Conservation (phyloP, 2,797 vertebrate genomes). For the Pachyuromys duprasi region DNA sequence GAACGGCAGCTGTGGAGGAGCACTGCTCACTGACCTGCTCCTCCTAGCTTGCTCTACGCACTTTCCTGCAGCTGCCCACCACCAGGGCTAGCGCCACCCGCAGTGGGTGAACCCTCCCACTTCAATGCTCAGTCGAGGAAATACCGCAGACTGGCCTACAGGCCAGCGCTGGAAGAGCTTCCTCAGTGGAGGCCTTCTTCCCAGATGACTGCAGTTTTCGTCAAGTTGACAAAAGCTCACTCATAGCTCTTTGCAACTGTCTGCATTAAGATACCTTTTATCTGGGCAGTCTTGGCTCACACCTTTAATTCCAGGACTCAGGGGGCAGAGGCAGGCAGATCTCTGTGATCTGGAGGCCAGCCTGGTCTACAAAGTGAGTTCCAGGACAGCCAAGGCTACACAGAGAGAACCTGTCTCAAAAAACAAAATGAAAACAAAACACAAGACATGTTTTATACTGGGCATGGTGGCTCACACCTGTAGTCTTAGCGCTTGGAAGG, state of each 20-base stretch:
- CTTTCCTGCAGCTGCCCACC: too few relatives aligned
- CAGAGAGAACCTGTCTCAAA: neutral
- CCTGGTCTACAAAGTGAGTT: neutral
- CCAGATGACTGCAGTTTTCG: neutral
- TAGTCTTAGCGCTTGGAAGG: neutral
- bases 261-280: neutral
- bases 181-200: neutral
- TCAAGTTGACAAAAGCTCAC: neutral
- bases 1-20: neutral
- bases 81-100: neutral
- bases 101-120: neutral
- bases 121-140: too few relatives aligned
- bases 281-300: neutral
- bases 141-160: neutral
- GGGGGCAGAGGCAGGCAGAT: neutral
- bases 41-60: neutral
- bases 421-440: neutral
- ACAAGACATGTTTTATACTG: neutral
- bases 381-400: too few relatives aligned
- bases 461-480: neutral
- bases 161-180: neutral
- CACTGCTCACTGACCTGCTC: neutral
- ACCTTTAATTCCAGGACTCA: neutral
- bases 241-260: neutral
- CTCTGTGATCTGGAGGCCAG: neutral